Evolutionary conservation across 2,797 vertebrate genomes (phyloP), one percentile per base, ranked within the genome.

Genomic region (Diplodus puntazzo): DNA sequence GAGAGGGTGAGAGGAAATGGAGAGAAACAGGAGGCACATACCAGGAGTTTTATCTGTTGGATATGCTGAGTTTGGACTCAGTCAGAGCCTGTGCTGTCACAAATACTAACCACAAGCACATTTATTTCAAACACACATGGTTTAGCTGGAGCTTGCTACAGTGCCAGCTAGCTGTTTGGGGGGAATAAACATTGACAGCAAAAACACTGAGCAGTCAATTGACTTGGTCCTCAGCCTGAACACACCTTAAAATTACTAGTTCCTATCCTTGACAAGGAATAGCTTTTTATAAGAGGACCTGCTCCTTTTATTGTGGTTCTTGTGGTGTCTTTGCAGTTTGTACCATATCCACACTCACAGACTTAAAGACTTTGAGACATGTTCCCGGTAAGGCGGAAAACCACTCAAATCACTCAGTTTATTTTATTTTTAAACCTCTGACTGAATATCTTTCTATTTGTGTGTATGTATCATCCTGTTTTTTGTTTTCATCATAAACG

Each of bases 11-110:
- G 8, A 42, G 5, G 23, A 11, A 30, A 27, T 34, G 14, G 25
- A 39, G 49, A 60, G 30, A 52, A 50, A 59, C 12, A n/a, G n/a
- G 21, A 62, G 50, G 6, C 13, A 55, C 3, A 21, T 14, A 52
- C 11, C 8, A 27, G 11, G 12, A 53, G 11, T 25, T 54, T 23
- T 49, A 8, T 11, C 20, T 39, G 39, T 39, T 39, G 39, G 39
- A 39, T 39, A 39, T 61, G 14, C 20, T 34, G 49, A 69, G 27
- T 34, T 34, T 54, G 20, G 23, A 42, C 46, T 57, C 27, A 55
- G 57, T 46, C 66, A 58, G 3, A 61, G 42, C 46, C 67, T 30
- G 42, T 50, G 63, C 48, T 43, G 34, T 54, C 14, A 53, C n/a
- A 25, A 12, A 27, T 7, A 45, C 45, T 49, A 25, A 54, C 10